Evolutionary conservation across 1,140 invertebrate genomes (phyloP).

Genomic region (Piezodorus guildinii): DNA sequence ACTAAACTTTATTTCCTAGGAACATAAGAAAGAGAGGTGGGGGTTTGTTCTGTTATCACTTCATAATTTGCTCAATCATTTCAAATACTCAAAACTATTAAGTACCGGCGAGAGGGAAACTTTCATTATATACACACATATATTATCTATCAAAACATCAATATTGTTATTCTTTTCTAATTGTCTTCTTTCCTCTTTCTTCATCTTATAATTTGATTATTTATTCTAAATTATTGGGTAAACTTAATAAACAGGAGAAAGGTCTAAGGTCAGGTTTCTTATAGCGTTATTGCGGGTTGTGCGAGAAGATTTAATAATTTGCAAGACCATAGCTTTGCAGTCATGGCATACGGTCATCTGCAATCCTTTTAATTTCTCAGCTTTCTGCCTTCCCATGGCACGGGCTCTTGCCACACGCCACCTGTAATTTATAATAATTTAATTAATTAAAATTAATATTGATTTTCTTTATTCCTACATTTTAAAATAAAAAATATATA

Average conservation of each 20-base stretch:
- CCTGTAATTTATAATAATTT: constrained; percentile 19
- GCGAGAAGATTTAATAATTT: constrained; percentile 78
- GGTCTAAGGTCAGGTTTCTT: constrained; percentile 64
- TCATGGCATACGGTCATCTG: constrained; percentile 85
- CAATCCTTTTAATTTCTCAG: constrained; percentile 57
- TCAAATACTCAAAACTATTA: background rate
- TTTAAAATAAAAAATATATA: too few species aligned
- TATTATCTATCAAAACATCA: too few species aligned
- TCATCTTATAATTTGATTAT: background rate
- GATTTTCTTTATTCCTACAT: too few species aligned
- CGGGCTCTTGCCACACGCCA: constrained; percentile 29
- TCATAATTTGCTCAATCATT: background rate
- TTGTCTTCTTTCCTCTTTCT: too few species aligned
- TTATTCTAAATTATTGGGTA: background rate
- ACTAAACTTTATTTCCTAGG: constrained; percentile 9
- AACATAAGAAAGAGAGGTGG: constrained; percentile 13
- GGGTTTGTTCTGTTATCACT: background rate
- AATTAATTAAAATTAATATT: too few species aligned
- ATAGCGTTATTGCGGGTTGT: constrained; percentile 66
- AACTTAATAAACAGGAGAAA: constrained; percentile 59
- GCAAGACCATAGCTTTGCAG: constrained; percentile 85
- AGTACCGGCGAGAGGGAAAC: background rate
- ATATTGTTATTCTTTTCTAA: too few species aligned
- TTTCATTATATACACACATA: background rate
- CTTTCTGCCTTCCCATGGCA: constrained; percentile 31